A percentile compares a stretch with the other conserved stretches of the same genome.
These are phyloP conservation scores for Scortum barcoo DNA, from an alignment of 2,113 vertebrate genomes.

Conservation along the genomic window DNA sequence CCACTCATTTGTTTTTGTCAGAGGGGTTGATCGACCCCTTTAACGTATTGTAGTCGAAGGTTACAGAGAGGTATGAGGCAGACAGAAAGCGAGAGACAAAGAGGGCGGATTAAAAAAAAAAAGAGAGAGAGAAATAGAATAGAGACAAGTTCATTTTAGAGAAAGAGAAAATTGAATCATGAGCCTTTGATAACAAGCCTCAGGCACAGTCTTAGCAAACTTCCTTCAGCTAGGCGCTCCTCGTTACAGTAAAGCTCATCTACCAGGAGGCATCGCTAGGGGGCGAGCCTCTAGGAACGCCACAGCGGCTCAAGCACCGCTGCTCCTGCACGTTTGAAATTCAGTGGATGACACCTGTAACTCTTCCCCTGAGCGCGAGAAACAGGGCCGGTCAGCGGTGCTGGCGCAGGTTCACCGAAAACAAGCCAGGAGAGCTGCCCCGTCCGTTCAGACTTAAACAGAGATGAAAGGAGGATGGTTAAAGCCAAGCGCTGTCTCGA, in stretches of 20 bases:
- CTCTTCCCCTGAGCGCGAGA: neutral
- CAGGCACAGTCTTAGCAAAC: conserved; percentile 33
- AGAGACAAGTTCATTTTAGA: conserved; percentile 35
- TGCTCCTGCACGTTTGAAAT: conserved; percentile 14
- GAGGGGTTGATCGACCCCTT: neutral
- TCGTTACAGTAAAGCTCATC: conserved; percentile 29
- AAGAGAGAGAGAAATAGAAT: neutral
- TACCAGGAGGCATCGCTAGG: conserved; percentile 41
- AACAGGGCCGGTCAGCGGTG: neutral
- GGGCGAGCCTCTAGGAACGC: conserved; percentile 38
- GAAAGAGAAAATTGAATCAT: conserved; percentile 20
- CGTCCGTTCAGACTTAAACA: neutral
- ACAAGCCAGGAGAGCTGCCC: neutral
- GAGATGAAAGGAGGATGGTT: conserved; percentile 17
- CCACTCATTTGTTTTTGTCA: conserved; percentile 12
- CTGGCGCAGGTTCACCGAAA: neutral
- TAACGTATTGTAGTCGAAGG: neutral
- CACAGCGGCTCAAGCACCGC: accelerated
- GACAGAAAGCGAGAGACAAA: neutral
- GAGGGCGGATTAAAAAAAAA: neutral
- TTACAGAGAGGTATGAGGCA: neutral
- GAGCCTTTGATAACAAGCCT: conserved; percentile 42
- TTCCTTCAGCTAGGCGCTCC: conserved; percentile 6
- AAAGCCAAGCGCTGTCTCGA: neutral
- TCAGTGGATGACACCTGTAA: neutral